phyloP scores from a whole-genome alignment of 2,888 invertebrate species.

The Eugnorisma glareosa region DNA sequence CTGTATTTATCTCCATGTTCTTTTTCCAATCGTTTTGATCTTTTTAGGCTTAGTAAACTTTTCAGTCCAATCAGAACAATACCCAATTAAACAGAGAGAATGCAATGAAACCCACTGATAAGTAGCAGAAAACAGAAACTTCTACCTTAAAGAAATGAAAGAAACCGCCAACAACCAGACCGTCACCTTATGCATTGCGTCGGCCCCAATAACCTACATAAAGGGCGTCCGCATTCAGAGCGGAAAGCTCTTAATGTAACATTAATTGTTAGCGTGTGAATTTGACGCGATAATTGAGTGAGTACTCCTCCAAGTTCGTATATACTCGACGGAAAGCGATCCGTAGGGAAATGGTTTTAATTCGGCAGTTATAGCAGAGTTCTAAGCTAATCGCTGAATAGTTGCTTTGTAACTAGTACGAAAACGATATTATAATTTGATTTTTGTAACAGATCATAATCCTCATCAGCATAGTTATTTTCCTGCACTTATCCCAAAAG shows the following conservation, averaged over 20 bases:
- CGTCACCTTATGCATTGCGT: conserved; percentile 71
- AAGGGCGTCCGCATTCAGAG: conserved; percentile 81
- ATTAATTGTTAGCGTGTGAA: conserved; percentile 81
- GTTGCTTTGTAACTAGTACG: not conserved
- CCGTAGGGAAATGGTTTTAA: conserved; percentile 25
- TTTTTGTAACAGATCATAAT: not conserved
- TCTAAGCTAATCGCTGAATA: not conserved
- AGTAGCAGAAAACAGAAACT: not conserved
- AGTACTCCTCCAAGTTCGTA: conserved; percentile 34
- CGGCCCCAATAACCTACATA: conserved; percentile 80
- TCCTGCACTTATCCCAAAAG: not conserved
- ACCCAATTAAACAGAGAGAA: not conserved
- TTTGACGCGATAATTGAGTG: conserved; percentile 60
- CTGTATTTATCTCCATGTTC: not conserved
- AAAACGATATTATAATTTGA: not conserved
- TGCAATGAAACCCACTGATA: not conserved
- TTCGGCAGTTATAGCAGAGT: not conserved
- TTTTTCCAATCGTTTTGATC: not conserved
- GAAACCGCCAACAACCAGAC: conserved; percentile 64
- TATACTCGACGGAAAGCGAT: conserved; percentile 21
- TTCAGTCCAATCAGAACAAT: not conserved
- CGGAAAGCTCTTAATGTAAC: conserved; percentile 83
- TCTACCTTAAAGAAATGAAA: not conserved
- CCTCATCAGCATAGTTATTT: not conserved
- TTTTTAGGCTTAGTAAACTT: not conserved